These are phyloP conservation scores for Nyctalus aviator DNA, from an alignment of 2,797 vertebrate species.

Conservation along the genomic window DNA sequence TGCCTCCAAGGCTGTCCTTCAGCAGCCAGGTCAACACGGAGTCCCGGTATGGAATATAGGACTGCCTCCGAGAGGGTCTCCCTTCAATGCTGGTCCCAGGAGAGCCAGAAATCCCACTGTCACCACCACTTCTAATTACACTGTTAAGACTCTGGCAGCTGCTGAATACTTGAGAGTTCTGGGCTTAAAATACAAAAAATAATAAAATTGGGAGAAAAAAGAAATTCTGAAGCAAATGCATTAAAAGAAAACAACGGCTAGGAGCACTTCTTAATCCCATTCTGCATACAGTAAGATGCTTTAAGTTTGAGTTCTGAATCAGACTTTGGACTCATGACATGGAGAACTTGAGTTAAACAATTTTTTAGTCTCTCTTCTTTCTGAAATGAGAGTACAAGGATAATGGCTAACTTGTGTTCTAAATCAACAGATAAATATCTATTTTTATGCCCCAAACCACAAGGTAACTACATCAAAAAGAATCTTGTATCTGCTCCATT, in stretches of 20 bases:
- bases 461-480: slow-evolving; percentile 19
- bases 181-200: slow-evolving; percentile 88
- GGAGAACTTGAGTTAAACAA: neutral
- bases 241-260: neutral
- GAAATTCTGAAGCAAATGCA: slow-evolving; percentile 42
- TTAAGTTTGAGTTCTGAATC: neutral
- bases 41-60: slow-evolving; percentile 97
- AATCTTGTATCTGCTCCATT: neutral
- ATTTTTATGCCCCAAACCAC: slow-evolving; percentile 14
- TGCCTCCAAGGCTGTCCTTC: slow-evolving; percentile 98
- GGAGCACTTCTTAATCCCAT: neutral
- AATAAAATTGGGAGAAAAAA: slow-evolving; percentile 26
- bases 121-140: slow-evolving; percentile 91
- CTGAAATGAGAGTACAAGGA: slow-evolving; percentile 20
- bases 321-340: neutral
- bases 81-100: slow-evolving; percentile 78
- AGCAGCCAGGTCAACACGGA: slow-evolving; percentile 98
- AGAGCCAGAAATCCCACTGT: slow-evolving; percentile 88
- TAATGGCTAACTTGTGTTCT: neutral
- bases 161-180: slow-evolving; percentile 97
- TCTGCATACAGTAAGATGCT: neutral
- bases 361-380: neutral
- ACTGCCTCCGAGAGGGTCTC: slow-evolving; percentile 86
- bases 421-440: slow-evolving; percentile 14
- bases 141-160: slow-evolving; percentile 97